These are phyloP conservation scores for Hirundichthys speculiger DNA, from an alignment of 2,113 vertebrate species.

Conservation along the genomic window DNA sequence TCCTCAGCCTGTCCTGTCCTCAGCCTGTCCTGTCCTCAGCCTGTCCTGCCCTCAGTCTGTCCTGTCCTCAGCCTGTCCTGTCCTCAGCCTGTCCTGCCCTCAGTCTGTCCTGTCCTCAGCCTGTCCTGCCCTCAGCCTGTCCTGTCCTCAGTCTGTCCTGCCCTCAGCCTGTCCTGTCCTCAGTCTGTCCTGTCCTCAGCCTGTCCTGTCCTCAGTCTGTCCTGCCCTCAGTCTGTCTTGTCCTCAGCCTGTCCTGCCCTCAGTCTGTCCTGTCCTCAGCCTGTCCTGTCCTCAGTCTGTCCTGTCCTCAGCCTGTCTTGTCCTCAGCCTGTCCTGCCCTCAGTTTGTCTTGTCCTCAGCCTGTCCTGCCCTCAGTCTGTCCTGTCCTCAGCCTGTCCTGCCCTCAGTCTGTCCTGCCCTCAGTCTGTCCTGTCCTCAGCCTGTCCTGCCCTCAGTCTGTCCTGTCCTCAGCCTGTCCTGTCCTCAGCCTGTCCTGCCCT, in stretches of 20 bases:
- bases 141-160: neutral
- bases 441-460: neutral
- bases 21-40: neutral
- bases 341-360: neutral
- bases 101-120: neutral
- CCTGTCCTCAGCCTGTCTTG: neutral
- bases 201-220: neutral
- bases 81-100: constrained; percentile 1
- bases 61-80: neutral
- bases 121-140: neutral
- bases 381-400: no score
- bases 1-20: constrained; percentile 1
- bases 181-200: neutral
- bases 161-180: constrained; percentile 2
- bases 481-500: no score
- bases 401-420: constrained; percentile 2
- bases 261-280: constrained; percentile 1
- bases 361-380: neutral
- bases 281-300: neutral
- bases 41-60: neutral
- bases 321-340: constrained; percentile 1
- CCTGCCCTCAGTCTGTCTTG: no score
- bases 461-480: no score
- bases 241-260: no score
- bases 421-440: neutral